Conservation (phyloP, 2,888 invertebrate genomes). For the Calameuta pallipes region DNA sequence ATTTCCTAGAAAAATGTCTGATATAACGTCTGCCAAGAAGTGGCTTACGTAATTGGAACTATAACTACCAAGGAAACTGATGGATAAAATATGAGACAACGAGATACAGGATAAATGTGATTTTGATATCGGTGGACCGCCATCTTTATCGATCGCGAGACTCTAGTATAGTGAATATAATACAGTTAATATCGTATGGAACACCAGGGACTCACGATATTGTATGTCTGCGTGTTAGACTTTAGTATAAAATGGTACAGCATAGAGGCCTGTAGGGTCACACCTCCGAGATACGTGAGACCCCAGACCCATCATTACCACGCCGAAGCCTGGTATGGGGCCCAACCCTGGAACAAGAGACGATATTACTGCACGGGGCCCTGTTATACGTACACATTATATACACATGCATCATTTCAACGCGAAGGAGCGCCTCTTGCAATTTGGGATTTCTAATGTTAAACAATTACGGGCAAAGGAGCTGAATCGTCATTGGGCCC, state of each 20-base stretch:
- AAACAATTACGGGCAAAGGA: background rate
- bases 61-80: background rate
- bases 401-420: background rate
- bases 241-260: slow-evolving; percentile 25
- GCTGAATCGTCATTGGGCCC: background rate
- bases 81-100: background rate
- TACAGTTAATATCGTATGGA: background rate
- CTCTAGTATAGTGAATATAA: background rate
- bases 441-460: slow-evolving; percentile 6
- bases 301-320: slow-evolving; percentile 42
- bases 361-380: background rate
- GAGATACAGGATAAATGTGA: background rate
- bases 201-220: background rate
- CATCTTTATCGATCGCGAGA: background rate
- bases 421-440: background rate
- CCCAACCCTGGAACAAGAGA: slow-evolving; percentile 8
- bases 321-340: slow-evolving; percentile 19
- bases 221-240: slow-evolving; percentile 6
- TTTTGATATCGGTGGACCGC: background rate
- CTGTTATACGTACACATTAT: background rate
- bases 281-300: slow-evolving; percentile 38
- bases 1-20: background rate
- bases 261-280: slow-evolving; percentile 37
- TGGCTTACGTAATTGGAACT: background rate
- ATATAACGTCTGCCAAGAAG: slow-evolving; percentile 2